phyloP scores from a whole-genome alignment of 2,113 vertebrate genomes.

The Cranoglanis bouderius region DNA sequence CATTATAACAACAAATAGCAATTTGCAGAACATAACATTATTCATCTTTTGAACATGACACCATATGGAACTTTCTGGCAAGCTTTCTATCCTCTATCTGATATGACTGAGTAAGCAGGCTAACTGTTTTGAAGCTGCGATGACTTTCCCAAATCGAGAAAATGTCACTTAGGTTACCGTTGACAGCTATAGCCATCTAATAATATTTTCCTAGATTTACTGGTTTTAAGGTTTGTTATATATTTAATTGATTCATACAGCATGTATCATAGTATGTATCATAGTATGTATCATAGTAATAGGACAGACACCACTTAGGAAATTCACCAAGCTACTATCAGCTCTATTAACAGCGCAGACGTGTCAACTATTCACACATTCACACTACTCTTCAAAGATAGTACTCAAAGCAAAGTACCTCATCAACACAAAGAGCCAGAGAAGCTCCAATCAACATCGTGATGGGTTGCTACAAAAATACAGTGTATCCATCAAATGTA shows the following conservation, averaged over 20 bases:
- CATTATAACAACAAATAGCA: background rate
- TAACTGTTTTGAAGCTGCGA: background rate
- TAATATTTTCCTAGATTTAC: background rate
- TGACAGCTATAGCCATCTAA: background rate
- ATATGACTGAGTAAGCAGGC: background rate
- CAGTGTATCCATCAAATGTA: slow-evolving; percentile 38
- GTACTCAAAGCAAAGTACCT: slow-evolving; percentile 21
- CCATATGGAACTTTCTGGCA: background rate
- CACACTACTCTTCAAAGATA: background rate
- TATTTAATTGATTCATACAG: background rate
- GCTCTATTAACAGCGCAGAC: background rate
- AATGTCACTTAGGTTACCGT: background rate
- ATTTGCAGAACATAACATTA: background rate
- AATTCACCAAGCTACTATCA: background rate
- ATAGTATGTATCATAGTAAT: background rate
- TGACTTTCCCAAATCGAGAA: background rate
- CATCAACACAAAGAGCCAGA: slow-evolving; percentile 13
- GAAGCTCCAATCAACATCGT: background rate
- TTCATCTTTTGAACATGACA: background rate
- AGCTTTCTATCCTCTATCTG: background rate
- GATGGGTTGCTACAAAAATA: background rate
- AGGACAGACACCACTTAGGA: background rate
- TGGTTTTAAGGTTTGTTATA: background rate
- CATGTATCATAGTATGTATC: background rate
- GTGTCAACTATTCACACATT: slow-evolving; percentile 2